Conservation (phyloP, 1,140 invertebrate genomes). For the Acromyrmex charruanus region DNA sequence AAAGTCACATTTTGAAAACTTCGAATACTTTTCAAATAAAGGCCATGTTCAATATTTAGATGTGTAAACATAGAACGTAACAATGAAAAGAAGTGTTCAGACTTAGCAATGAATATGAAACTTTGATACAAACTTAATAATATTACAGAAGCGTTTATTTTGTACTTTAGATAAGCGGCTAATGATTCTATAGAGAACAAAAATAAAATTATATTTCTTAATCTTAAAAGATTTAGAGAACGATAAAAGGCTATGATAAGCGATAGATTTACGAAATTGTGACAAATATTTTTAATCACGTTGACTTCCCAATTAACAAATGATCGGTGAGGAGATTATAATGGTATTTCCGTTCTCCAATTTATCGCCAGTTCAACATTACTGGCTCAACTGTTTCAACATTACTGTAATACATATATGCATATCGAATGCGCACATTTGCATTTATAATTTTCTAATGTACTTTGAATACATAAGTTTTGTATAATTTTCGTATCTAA, state of each 20-base stretch:
- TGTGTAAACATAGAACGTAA: constrained; percentile 2
- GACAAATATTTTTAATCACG: background rate
- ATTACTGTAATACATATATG: background rate
- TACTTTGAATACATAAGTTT: background rate
- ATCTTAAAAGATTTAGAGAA: background rate
- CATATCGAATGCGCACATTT: background rate
- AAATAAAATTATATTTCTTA: background rate
- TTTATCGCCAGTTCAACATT: background rate
- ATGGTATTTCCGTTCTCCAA: background rate
- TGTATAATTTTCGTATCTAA: background rate
- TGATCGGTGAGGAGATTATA: background rate
- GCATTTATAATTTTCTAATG: background rate
- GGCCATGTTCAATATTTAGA: background rate
- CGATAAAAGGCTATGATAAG: background rate
- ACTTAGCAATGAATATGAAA: background rate
- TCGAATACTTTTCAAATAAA: background rate
- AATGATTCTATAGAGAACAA: background rate
- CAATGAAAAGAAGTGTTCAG: background rate
- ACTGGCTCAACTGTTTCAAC: background rate
- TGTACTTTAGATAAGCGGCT: background rate
- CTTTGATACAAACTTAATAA: background rate
- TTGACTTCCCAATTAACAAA: background rate
- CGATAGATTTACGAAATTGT: background rate
- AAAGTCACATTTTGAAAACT: background rate
- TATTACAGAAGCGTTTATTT: background rate